Evolutionary conservation across 2,888 invertebrate species (phyloP).

Genomic region (Gisinianus flammeolus): DNA sequence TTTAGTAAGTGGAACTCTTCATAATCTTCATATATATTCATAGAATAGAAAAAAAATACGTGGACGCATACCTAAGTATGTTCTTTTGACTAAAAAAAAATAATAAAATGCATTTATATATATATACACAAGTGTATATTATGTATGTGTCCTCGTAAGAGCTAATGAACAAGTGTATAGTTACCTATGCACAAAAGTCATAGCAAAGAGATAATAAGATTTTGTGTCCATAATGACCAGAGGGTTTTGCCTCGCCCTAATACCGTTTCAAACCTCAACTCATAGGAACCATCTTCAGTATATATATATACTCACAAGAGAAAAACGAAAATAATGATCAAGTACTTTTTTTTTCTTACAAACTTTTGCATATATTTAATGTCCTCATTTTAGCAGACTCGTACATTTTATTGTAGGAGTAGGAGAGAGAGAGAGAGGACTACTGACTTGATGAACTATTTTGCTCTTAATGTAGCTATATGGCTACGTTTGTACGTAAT

Average conservation of each 20-base stretch:
- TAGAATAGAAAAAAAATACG: too few species aligned
- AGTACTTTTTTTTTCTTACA: neutral
- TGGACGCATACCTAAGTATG: too few species aligned
- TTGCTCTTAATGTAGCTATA: neutral
- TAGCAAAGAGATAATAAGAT: neutral
- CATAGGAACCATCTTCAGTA: neutral
- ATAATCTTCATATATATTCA: too few species aligned
- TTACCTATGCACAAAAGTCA: neutral
- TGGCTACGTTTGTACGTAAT: neutral
- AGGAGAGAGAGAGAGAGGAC: neutral
- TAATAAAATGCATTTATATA: neutral
- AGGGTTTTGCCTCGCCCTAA: neutral
- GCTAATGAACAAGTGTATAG: neutral
- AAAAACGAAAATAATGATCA: conserved; percentile 9
- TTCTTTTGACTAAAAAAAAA: too few species aligned
- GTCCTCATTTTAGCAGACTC: conserved; percentile 7
- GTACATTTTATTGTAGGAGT: neutral
- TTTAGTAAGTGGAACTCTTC: too few species aligned
- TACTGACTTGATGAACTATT: conserved; percentile 23
- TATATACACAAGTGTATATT: neutral
- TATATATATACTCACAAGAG: neutral
- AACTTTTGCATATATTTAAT: too few species aligned
- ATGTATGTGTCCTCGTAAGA: neutral
- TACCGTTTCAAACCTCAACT: neutral
- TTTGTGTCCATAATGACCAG: neutral